Evolutionary conservation across 2,113 vertebrate genomes (phyloP).

Genomic region (Boulengeromyrus knoepffleri): DNA sequence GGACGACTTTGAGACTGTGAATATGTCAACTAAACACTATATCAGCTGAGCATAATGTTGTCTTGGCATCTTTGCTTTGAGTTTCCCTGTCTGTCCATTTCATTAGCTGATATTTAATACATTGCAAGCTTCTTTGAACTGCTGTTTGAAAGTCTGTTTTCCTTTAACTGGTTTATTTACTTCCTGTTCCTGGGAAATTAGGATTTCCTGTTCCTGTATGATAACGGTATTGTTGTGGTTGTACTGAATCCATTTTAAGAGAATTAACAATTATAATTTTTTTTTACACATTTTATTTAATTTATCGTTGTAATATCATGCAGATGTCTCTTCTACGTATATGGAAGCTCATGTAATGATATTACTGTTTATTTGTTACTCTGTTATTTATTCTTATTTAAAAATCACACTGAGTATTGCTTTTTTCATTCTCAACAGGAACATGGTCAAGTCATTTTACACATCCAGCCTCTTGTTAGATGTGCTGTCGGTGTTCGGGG

Average conservation of each 20-base stretch:
- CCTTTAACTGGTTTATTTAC: neutral
- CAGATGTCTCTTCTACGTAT: neutral
- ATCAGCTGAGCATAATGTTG: neutral
- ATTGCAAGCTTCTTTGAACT: neutral
- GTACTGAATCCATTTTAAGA: neutral
- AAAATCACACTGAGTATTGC: neutral
- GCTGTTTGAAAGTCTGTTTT: neutral
- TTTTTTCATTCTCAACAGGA: constrained; percentile 61
- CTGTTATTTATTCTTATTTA: neutral
- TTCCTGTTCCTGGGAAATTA: neutral
- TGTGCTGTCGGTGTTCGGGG: constrained; percentile 88
- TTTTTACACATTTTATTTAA: neutral
- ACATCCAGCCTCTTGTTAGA: constrained; percentile 90
- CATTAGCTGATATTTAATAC: neutral
- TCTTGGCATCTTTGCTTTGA: neutral
- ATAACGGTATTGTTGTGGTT: neutral
- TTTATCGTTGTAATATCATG: neutral
- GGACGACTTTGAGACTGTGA: neutral
- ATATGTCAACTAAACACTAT: neutral
- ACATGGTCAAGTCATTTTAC: constrained; percentile 99
- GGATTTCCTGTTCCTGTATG: neutral
- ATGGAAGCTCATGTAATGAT: neutral
- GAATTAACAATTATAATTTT: neutral
- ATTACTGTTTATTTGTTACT: too few relatives aligned
- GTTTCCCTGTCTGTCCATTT: neutral